phyloP scores from a whole-genome alignment of 2,797 vertebrate species.

The Diplodus sargus region DNA sequence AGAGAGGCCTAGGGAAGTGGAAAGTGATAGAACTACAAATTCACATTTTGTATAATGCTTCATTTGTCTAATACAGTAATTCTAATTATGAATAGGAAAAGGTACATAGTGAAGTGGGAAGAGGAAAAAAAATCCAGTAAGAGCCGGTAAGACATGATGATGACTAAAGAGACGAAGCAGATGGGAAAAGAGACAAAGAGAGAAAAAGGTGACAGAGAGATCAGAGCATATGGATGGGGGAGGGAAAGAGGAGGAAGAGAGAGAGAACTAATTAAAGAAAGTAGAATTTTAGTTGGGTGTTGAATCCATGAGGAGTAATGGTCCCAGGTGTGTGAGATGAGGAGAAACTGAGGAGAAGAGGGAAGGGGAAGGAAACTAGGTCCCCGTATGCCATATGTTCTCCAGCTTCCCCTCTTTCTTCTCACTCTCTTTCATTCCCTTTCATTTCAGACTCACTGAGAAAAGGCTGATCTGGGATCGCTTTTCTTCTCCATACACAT shows the following conservation, averaged over 20 bases:
- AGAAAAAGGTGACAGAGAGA: conserved; percentile 22
- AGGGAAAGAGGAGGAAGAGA: conserved; percentile 24
- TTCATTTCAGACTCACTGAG: conserved; percentile 44
- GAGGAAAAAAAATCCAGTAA: conserved; percentile 1
- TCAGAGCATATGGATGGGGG: conserved; percentile 51
- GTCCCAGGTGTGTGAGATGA: conserved; percentile 67
- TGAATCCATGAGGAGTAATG: conserved; percentile 64
- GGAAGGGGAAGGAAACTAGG: conserved; percentile 57
- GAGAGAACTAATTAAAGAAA: conserved; percentile 71
- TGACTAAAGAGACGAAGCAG: conserved; percentile 10
- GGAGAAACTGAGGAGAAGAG: conserved; percentile 48
- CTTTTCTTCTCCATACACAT: conserved; percentile 29
- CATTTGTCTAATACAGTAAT: neutral
- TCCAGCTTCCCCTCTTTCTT: conserved; percentile 42
- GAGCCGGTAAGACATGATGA: neutral
- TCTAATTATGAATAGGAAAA: neutral
- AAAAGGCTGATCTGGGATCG: conserved; percentile 20
- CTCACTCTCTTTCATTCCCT: conserved; percentile 41
- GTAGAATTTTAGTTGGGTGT: conserved; percentile 69
- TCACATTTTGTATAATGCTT: neutral
- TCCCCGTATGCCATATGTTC: conserved; percentile 64
- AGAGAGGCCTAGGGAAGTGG: neutral
- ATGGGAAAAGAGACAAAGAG: conserved; percentile 26
- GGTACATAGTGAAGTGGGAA: neutral
- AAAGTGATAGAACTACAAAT: neutral